Evolutionary conservation across 2,797 vertebrate genomes (phyloP), one percentile per base, ranked within the genome.

Genomic region (Neosalanx taihuensis): DNA sequence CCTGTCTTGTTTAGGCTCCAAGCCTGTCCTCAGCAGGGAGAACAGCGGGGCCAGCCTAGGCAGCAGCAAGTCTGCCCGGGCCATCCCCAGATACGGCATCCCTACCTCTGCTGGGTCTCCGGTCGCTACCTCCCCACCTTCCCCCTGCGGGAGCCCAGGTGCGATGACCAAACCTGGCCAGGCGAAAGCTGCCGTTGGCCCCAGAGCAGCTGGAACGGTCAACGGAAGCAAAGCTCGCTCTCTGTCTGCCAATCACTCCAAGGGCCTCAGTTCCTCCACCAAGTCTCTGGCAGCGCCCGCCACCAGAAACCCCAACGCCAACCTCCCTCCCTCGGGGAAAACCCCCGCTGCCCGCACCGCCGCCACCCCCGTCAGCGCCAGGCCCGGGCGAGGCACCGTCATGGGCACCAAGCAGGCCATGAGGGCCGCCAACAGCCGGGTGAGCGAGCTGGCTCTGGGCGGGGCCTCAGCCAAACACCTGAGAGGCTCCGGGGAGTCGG

Each of bases 321-420:
- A 93, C 10, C 76, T 94, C 69, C 93, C 94, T 1, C 84, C 93
- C 0, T 81, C 89, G 0, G 94, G 95, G 46, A 94, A 96, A 85
- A 85, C 80, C 0, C 76, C 90, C 10, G 90, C 92, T 58, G 79
- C 90, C 3, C 92, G 96, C 4, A 89, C 92, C 0, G n/a, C 89
- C 1, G 88, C 94, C 1, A 85, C 94, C 1, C 85, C 93, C 0
- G 74, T 89, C 1, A 89, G 78, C 1, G 68, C 84, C 76, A 99
- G 97, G 78, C 91, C 95, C 0, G 92, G 94, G 51, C 93, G 96
- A 67, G 95, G 96, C 18, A 99, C 97, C 67, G 93, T 99, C 68
- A 98, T 98, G 97, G 97, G 97, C 65, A 97, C 98, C 63, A 98
- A 96, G 83, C 97, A 99, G 90, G 97, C 96, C 0, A 93, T 99